Conservation (phyloP, 2,113 vertebrate species). For the Serranochromis macrocephalus region DNA sequence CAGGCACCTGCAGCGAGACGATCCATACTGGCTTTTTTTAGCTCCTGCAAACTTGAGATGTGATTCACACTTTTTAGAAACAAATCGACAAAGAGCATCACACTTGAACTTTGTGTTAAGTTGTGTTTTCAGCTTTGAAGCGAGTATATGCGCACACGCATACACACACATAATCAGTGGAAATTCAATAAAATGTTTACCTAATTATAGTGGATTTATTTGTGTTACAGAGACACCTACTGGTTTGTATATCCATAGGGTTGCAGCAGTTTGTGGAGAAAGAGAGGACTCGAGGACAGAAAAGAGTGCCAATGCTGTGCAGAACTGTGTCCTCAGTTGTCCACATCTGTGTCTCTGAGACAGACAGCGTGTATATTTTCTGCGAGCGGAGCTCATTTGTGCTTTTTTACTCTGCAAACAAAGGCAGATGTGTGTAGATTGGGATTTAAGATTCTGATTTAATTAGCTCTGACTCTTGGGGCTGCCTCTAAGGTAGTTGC, state of each 20-base stretch:
- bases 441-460: conserved; percentile 65
- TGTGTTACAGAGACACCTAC: conserved; percentile 62
- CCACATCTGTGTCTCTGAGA: not conserved
- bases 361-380: not conserved
- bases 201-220: not conserved
- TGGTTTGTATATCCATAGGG: conserved; percentile 1
- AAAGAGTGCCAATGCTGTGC: not conserved
- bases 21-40: not conserved
- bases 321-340: not conserved
- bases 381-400: not conserved
- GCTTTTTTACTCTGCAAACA: conserved; percentile 47
- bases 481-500: conserved; percentile 58
- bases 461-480: conserved; percentile 60
- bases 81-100: conserved; percentile 14
- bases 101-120: conserved; percentile 20
- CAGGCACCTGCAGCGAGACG: not conserved
- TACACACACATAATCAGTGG: not conserved
- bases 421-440: conserved; percentile 56
- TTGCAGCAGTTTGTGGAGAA: not conserved
- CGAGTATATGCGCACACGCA: not conserved
- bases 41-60: not conserved
- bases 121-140: conserved; percentile 11
- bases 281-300: not conserved
- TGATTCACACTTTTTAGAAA: conserved; percentile 10
- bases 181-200: not conserved